phyloP scores from a whole-genome alignment of 2,797 vertebrate species.

The Delichon dasypus region DNA sequence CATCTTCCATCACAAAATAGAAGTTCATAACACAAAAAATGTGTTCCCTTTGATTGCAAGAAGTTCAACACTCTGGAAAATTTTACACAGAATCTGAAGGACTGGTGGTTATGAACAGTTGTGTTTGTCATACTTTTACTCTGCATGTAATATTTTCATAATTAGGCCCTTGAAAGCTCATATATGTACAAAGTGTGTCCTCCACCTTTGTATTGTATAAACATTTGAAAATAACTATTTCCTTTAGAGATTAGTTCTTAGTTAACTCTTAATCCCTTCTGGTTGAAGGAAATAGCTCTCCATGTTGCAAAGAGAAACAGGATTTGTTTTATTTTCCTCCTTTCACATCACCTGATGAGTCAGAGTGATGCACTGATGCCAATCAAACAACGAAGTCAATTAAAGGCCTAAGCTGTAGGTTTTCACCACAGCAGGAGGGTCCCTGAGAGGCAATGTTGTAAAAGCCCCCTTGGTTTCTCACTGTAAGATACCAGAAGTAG shows the following conservation, averaged over 20 bases:
- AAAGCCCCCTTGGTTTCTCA: not conserved
- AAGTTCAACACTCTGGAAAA: constrained; percentile 10
- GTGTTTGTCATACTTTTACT: not conserved
- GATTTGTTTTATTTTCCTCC: not conserved
- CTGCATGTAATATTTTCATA: not conserved
- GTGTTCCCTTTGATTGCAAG: not conserved
- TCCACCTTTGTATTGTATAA: not conserved
- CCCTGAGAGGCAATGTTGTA: not conserved
- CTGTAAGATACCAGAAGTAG: not conserved
- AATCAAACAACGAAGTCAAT: not conserved
- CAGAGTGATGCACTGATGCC: not conserved
- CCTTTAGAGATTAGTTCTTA: not conserved
- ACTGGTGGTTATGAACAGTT: not conserved
- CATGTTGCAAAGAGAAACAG: not conserved
- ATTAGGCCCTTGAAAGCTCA: not conserved
- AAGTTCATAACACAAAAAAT: constrained; percentile 22
- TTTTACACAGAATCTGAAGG: not conserved
- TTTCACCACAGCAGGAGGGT: not conserved
- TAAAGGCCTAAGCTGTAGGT: not conserved
- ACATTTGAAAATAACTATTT: not conserved
- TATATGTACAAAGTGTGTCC: not conserved
- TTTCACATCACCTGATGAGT: not conserved
- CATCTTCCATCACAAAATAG: constrained; percentile 10
- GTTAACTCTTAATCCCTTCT: not conserved
- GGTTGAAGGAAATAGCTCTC: not conserved